Evolutionary conservation across 2,113 vertebrate species (phyloP).

Genomic region (Mungos mungo): DNA sequence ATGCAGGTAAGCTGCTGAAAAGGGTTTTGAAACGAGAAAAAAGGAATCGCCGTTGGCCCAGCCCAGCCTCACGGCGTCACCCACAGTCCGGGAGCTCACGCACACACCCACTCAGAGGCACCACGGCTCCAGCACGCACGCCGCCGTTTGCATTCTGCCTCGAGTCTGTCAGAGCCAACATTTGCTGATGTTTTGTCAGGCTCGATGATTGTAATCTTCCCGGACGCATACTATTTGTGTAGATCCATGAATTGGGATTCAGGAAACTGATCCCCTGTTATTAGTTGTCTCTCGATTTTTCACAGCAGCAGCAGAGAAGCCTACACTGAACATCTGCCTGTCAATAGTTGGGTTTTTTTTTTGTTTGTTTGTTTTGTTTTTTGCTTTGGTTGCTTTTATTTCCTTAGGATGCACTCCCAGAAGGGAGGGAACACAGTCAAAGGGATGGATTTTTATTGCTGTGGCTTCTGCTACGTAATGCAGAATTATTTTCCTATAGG

Average conservation of each 20-base stretch:
- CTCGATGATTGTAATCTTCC: not conserved
- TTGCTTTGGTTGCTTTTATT: not conserved
- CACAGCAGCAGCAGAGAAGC: not conserved
- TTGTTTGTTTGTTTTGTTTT: not conserved
- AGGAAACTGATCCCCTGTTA: not conserved
- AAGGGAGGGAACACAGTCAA: not conserved
- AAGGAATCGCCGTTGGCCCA: fast-evolving
- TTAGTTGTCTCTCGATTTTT: not conserved
- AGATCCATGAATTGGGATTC: not conserved
- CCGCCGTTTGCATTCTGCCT: not conserved
- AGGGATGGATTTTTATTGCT: not conserved
- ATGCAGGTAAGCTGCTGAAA: not conserved
- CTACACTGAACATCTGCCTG: not conserved
- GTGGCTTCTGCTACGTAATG: not conserved
- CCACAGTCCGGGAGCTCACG: not conserved
- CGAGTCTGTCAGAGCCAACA: not conserved
- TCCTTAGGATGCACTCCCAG: conserved; percentile 44
- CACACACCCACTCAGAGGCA: fast-evolving
- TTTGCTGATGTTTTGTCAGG: not conserved
- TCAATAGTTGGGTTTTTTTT: not conserved
- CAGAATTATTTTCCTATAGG: not conserved
- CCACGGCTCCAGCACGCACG: fast-evolving
- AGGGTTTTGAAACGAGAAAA: not conserved
- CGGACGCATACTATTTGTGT: not conserved
- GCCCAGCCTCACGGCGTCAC: too few species aligned